phyloP scores from a whole-genome alignment of 2,113 vertebrate species.

The Hippocampus guttulatus region DNA sequence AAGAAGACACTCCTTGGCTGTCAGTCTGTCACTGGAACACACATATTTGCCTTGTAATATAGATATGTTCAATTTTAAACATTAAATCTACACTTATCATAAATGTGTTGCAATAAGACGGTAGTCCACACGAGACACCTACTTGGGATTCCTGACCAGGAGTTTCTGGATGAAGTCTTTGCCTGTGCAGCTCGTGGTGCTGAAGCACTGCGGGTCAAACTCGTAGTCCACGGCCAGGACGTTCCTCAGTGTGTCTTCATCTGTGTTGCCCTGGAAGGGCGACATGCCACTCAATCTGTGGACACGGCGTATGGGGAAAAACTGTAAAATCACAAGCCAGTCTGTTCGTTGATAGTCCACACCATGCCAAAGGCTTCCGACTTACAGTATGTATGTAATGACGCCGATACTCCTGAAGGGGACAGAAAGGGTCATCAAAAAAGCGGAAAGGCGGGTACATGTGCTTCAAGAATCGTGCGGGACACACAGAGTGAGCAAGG shows the following conservation, averaged over 20 bases:
- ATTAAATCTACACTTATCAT: background rate
- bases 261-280: slow-evolving; percentile 77
- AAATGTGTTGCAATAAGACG: background rate
- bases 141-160: slow-evolving; percentile 73
- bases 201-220: slow-evolving; percentile 71
- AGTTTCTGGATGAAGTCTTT: slow-evolving; percentile 80
- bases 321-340: background rate
- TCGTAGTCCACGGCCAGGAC: slow-evolving; percentile 66
- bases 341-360: background rate
- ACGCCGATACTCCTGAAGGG: slow-evolving; percentile 78
- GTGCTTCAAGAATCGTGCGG: background rate
- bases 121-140: slow-evolving; percentile 1
- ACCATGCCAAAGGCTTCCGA: slow-evolving; percentile 29
- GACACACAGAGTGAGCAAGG: background rate
- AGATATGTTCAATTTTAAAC: too few species aligned
- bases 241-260: slow-evolving; percentile 74
- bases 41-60: background rate
- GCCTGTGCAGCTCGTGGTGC: slow-evolving; percentile 69
- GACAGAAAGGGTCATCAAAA: background rate
- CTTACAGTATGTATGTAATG: slow-evolving; percentile 80
- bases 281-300: slow-evolving; percentile 81
- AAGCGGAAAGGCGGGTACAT: background rate
- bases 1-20: slow-evolving; percentile 64
- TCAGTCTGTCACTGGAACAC: slow-evolving; percentile 69
- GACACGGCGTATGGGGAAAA: slow-evolving; percentile 1